phyloP scores from a whole-genome alignment of 2,113 vertebrate genomes.

The Hydropotes inermis region DNA sequence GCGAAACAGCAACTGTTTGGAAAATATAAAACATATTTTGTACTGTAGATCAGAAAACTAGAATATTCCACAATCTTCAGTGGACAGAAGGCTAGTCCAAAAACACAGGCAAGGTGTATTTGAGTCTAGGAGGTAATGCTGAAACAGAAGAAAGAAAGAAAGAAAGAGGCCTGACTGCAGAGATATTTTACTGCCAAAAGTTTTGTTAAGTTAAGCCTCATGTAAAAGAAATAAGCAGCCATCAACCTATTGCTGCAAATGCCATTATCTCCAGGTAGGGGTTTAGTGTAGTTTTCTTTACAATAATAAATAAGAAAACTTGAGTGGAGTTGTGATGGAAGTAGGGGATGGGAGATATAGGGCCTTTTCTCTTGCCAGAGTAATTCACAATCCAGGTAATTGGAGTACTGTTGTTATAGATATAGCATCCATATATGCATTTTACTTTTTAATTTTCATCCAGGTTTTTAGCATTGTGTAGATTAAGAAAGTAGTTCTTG shows the following conservation, averaged over 20 bases:
- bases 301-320: not conserved
- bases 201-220: not conserved
- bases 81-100: not conserved
- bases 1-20: not conserved
- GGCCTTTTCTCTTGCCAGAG: not conserved
- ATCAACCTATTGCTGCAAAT: not conserved
- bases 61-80: not conserved
- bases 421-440: not conserved
- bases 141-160: not conserved
- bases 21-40: not conserved
- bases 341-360: not conserved
- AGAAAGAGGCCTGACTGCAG: not conserved
- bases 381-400: not conserved
- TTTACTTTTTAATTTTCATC: not conserved
- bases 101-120: not conserved
- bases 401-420: not conserved
- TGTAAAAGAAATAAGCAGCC: not conserved
- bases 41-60: not conserved
- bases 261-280: not conserved
- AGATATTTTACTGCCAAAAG: not conserved
- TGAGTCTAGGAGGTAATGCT: not conserved
- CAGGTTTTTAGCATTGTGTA: not conserved
- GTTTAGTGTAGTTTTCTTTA: not conserved
- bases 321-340: not conserved
- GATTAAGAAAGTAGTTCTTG: not conserved